Base-by-base conservation (phyloP, 1,140 invertebrate species). In the Neotoxoptera formosana region DNA sequence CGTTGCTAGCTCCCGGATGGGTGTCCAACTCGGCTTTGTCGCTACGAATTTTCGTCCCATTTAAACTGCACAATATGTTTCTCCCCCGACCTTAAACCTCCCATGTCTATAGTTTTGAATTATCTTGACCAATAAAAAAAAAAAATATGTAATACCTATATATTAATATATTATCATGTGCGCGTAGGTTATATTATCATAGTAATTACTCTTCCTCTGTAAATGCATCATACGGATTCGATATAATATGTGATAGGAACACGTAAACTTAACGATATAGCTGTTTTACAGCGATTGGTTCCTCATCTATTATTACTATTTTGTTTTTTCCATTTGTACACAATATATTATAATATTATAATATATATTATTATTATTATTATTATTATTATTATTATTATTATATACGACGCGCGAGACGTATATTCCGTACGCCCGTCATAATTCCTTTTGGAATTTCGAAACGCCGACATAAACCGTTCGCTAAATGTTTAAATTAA, bases 401-500 rank as follows among this genome's bases (percentile, higher is more conserved):
- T 45, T 86, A 47, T 47, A 45, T 14, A n/a, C 30, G 60, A 67
- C 60, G 11, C 30, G 30, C 14, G 30, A 67, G 60, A 67, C 30
- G 60, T 30, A 67, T 53, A 53, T 17, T 67, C 30, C 30, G 11
- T 30, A n/a, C 30, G 30, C 30, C 60, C 30, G 30, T 67, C 4
- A 67, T 17, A 67, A 67, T n/a, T 76, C 60, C 14, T 84, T 84
- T 84, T 45, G 41, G 83, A 45, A 84, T 25, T 84, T 25, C 11
- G 36, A 84, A 84, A 84, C 36, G 41, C 83, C 83, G 83, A 84
- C 83, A 84, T 14, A 25, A 11, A 34, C 17, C 20, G n/a, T 88
- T 48, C 86, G 86, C 30, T 86, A 87, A 87, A 87, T 84, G 83
- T 84, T 84, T 84, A 84, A 84, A 84, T 84, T 84, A 84, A 84